Conservation (phyloP, 2,113 vertebrate genomes). For the Microtus pennsylvanicus region DNA sequence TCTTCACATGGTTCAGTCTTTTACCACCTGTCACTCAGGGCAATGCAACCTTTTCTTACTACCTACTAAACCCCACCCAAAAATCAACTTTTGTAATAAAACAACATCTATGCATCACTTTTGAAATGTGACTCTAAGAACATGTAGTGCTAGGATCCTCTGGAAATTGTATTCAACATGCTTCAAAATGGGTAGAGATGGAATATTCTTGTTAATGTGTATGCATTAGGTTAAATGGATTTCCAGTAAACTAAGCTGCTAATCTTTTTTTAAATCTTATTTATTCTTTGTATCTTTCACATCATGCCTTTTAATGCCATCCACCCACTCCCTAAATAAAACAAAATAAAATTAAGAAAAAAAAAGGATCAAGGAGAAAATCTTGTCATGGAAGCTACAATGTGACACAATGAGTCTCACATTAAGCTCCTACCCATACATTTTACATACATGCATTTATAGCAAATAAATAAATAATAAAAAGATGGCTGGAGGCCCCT, state of each 20-base stretch:
- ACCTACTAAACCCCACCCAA: neutral
- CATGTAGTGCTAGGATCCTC: neutral
- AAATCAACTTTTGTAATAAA: neutral
- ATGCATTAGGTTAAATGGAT: neutral
- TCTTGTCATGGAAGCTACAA: neutral
- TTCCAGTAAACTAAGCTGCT: neutral
- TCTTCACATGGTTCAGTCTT: neutral
- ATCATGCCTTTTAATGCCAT: neutral
- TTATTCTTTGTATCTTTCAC: neutral
- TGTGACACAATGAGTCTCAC: neutral
- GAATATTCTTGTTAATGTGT: neutral
- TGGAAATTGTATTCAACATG: neutral
- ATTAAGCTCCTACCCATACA: neutral
- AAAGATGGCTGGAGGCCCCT: neutral
- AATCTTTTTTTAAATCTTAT: neutral
- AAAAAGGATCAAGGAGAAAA: neutral
- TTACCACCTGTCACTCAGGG: neutral
- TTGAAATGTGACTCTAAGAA: neutral
- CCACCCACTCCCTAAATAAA: neutral
- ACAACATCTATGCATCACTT: neutral
- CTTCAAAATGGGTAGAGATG: neutral
- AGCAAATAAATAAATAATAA: no score
- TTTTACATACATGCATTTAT: neutral
- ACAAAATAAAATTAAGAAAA: neutral
- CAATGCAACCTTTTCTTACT: neutral